Conservation (phyloP, 2,113 vertebrate genomes). For the Apodemus sylvaticus region DNA sequence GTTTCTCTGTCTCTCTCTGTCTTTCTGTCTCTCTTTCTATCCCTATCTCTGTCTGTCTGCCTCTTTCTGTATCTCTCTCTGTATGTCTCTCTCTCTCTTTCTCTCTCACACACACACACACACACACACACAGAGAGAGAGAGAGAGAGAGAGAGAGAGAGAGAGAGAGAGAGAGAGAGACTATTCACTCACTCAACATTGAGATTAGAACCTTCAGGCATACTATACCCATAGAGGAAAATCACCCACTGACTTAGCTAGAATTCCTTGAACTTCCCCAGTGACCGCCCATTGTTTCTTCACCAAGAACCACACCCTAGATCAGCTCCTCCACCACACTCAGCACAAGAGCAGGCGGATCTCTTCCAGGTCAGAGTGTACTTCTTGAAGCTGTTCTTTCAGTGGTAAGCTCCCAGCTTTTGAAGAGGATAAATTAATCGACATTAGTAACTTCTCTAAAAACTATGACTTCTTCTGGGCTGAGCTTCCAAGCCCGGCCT, state of each 20-base stretch:
- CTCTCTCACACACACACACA: background rate
- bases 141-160: too few relatives aligned
- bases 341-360: background rate
- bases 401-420: background rate
- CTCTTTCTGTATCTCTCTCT: background rate
- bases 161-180: too few relatives aligned
- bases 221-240: background rate
- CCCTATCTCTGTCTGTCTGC: background rate
- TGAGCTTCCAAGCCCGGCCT: background rate
- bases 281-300: background rate
- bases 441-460: background rate
- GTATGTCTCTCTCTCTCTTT: background rate
- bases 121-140: too few relatives aligned
- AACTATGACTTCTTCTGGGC: background rate
- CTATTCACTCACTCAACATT: background rate
- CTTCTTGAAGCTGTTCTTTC: background rate
- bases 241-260: background rate
- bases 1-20: too few relatives aligned
- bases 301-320: background rate
- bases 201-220: background rate
- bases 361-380: background rate
- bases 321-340: background rate
- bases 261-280: constrained; percentile 1
- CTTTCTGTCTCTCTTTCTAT: too few relatives aligned
- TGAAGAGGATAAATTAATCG: background rate